Evolutionary conservation across 2,888 invertebrate genomes (phyloP).

Genomic region (Mythimna loreyi): DNA sequence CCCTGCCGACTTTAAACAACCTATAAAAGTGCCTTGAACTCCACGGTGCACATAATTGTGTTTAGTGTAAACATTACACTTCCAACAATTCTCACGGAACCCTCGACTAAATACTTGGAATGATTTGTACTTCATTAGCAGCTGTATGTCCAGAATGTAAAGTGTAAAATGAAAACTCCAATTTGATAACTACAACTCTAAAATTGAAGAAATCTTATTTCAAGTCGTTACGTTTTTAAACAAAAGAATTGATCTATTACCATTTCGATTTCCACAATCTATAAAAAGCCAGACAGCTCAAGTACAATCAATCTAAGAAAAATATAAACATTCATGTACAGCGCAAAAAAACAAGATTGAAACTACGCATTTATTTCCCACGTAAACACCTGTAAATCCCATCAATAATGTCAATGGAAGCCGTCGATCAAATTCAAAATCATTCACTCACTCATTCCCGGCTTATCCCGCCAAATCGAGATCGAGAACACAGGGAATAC

Average conservation of each 20-base stretch:
- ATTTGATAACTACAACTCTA: conserved; percentile 1
- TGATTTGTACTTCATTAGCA: conserved; percentile 26
- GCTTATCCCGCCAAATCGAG: conserved; percentile 44
- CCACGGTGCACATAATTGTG: conserved; percentile 73
- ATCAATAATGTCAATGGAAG: conserved; percentile 58
- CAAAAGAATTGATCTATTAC: conserved; percentile 4
- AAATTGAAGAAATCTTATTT: conserved; percentile 1
- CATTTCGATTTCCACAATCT: conserved; percentile 1
- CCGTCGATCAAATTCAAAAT: conserved; percentile 57
- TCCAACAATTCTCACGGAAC: conserved; percentile 63
- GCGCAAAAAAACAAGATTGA: conserved; percentile 34
- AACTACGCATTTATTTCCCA: conserved; percentile 50
- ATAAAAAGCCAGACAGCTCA: conserved; percentile 24
- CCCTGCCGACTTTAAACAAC: conserved; percentile 66
- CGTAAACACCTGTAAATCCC: conserved; percentile 48
- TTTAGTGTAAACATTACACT: conserved; percentile 73
- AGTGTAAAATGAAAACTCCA: conserved; percentile 11
- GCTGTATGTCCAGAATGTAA: conserved; percentile 11
- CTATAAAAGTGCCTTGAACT: conserved; percentile 77
- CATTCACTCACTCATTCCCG: conserved; percentile 53
- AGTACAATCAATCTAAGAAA: conserved; percentile 20
- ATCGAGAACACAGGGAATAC: conserved; percentile 27
- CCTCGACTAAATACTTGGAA: conserved; percentile 27
- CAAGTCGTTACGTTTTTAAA: background rate
- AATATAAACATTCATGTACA: conserved; percentile 34